A percentile compares a stretch with the other conserved stretches of the same genome.
Conservation (phyloP, 1,140 invertebrate species). For the Patella vulgata region DNA sequence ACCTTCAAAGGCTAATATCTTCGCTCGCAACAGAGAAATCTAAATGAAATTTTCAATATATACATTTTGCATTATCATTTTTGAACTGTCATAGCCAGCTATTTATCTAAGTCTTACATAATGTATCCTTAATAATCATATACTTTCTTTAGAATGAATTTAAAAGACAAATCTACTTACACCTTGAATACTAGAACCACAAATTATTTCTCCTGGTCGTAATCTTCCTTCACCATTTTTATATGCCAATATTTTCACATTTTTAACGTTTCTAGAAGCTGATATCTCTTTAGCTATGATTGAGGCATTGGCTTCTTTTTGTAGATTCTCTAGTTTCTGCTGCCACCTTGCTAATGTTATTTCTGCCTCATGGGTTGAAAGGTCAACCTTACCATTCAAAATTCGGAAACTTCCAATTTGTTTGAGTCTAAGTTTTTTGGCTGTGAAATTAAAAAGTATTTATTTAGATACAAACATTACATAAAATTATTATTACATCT, state of each 20-base stretch:
- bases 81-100: too few relatives aligned
- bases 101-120: too few relatives aligned
- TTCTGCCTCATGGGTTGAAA: conserved; percentile 62
- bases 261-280: conserved; percentile 50
- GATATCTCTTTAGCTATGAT: conserved; percentile 62
- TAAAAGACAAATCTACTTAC: too few relatives aligned
- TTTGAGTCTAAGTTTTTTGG: conserved; percentile 53
- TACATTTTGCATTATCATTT: too few relatives aligned
- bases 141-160: too few relatives aligned
- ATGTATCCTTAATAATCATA: too few relatives aligned
- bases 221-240: conserved; percentile 65
- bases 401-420: conserved; percentile 62
- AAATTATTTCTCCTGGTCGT: conserved; percentile 57
- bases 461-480: background rate
- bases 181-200: conserved; percentile 64
- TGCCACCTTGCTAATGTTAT: conserved; percentile 60
- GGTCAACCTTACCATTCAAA: conserved; percentile 64
- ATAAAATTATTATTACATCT: background rate
- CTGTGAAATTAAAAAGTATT: conserved; percentile 35
- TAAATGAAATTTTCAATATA: too few relatives aligned
- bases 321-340: conserved; percentile 48
- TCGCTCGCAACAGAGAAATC: too few relatives aligned
- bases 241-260: conserved; percentile 63
- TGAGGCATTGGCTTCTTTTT: conserved; percentile 54
- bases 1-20: too few relatives aligned